Base-by-base conservation (phyloP, 2,797 vertebrate species). In the Cirrhinus molitorella region DNA sequence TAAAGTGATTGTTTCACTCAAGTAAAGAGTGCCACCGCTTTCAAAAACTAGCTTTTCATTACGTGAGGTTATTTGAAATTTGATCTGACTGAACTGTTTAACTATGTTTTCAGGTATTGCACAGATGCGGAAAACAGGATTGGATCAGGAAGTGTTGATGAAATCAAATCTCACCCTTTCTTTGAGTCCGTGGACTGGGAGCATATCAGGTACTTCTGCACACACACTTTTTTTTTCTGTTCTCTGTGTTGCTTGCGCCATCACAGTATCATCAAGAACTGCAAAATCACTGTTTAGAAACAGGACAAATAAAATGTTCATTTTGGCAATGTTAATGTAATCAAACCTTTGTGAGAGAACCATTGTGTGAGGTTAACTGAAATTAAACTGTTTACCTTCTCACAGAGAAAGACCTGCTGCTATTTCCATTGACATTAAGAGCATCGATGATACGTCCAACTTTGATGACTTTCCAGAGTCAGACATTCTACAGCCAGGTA, bases 111-210 rank as follows among this genome's bases (percentile, higher is more conserved):
- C 90, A 99, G 98, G 90, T 99, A 97, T 92, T 99, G 98, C 88
- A 96, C 93, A 0, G 98, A 99, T 87, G 95, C 97, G 2, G 98
- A 99, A 92, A 98, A 98, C 88, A 94, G 98, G 91, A 94, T 98
- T 57, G 98, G 98, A 74, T 96, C 97, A 25, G 95, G 92, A 73
- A 96, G 96, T 34, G 95, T 99, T 70, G 98, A 99, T 73, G 98
- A 99, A 92, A 99, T 99, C 78, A 99, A 98, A 90, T 94, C 91
- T 84, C 97, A 99, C 61, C 91, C 91, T 0, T 99, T 99, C 90
- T 99, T 99, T 91, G 98, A 99, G 94, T 95, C 95, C 0, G 98
- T 99, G 25, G 98, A 99, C 94, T 99, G 97, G 98, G 98, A 98
- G 34, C 98, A 99, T 89, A 98, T 99, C 93, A 98, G 98, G 98